Percentiles rank a stretch among this genome's conserved stretches.
These are phyloP conservation scores for Biston stratarius DNA, from an alignment of 2,888 invertebrate species.

Conservation along the genomic window DNA sequence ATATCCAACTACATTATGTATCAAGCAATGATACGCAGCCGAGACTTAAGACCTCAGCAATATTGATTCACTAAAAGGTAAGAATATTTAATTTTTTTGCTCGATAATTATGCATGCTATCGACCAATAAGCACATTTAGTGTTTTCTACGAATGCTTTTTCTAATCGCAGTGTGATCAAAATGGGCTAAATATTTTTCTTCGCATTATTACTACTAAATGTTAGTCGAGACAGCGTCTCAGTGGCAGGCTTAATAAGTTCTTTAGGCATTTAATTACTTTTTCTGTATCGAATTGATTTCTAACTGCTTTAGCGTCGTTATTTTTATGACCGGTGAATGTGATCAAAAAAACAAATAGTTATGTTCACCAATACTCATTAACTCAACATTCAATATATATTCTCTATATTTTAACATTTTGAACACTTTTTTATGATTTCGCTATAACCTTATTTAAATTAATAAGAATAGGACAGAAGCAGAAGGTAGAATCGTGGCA, in stretches of 20 bases:
- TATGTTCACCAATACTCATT: no score
- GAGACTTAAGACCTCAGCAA: neutral
- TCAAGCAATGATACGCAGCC: slow-evolving; percentile 3
- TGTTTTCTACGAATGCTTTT: slow-evolving; percentile 8
- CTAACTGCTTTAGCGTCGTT: slow-evolving; percentile 14
- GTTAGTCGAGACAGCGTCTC: neutral
- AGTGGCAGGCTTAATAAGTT: neutral
- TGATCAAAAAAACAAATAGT: slow-evolving; percentile 5
- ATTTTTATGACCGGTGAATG: slow-evolving; percentile 7
- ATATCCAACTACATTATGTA: neutral
- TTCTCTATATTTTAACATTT: no score
- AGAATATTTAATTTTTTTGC: slow-evolving; percentile 28
- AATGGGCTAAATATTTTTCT: neutral
- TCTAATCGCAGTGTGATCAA: slow-evolving; percentile 20
- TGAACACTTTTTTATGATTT: no score
- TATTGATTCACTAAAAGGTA: slow-evolving; percentile 41
- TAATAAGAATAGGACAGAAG: no score
- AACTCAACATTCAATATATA: no score
- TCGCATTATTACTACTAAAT: neutral
- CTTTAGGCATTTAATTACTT: neutral
- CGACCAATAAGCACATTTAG: neutral
- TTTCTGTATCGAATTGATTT: slow-evolving; percentile 19
- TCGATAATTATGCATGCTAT: slow-evolving; percentile 8
- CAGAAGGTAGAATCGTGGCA: no score
- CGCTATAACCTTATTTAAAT: no score